phyloP scores from a whole-genome alignment of 2,888 invertebrate genomes.

The Beris morrisii region DNA sequence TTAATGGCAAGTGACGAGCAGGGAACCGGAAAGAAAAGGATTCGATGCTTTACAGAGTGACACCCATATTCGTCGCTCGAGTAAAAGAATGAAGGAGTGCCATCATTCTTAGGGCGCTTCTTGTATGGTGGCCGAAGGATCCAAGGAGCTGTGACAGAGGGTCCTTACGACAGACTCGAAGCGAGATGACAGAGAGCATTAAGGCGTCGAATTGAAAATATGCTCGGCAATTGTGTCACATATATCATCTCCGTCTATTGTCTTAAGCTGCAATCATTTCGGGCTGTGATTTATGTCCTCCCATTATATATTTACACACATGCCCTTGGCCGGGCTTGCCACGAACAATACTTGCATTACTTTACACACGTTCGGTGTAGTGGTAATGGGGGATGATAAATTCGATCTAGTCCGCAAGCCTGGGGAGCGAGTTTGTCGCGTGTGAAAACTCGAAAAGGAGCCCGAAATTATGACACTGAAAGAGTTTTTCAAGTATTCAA shows the following conservation, averaged over 20 bases:
- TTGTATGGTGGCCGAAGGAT: not conserved
- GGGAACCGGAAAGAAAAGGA: conserved; percentile 3
- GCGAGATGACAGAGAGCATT: conserved; percentile 6
- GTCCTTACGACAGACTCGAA: not conserved
- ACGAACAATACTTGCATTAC: too few species aligned
- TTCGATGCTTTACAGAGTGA: not conserved
- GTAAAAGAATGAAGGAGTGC: not conserved
- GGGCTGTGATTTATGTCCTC: conserved; percentile 8
- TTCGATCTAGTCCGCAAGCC: too few species aligned
- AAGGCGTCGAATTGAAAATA: conserved; percentile 10
- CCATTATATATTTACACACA: too few species aligned
- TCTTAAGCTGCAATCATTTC: conserved; percentile 25
- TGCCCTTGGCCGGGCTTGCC: too few species aligned
- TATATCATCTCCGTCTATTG: conserved; percentile 18
- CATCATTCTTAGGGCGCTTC: not conserved
- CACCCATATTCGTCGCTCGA: not conserved
- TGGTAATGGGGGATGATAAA: too few species aligned
- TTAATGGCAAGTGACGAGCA: conserved; percentile 8
- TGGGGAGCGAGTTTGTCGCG: too few species aligned
- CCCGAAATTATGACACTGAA: too few species aligned
- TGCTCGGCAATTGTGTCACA: conserved; percentile 5
- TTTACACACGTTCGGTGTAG: too few species aligned
- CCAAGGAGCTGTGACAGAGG: not conserved
- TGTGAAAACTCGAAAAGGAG: too few species aligned
- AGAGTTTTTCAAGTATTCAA: too few species aligned